Conservation (phyloP, 2,113 vertebrate species). For the Girardinichthys multiradiatus region DNA sequence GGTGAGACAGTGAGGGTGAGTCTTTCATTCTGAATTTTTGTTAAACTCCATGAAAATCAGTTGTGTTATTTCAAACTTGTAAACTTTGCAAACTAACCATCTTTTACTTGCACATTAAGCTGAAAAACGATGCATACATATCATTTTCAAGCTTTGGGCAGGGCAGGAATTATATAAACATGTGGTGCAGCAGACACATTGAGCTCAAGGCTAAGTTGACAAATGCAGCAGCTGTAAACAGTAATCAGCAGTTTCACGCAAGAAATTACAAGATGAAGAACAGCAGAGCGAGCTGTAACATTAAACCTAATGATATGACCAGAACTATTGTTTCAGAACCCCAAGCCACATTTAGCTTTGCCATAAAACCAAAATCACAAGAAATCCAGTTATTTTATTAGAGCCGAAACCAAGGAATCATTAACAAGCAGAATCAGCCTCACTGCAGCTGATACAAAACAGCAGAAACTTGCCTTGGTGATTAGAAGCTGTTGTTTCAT, state of each 20-base stretch:
- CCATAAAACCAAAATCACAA: neutral
- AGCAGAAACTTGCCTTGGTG: neutral
- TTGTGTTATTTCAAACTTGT: neutral
- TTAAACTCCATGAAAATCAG: neutral
- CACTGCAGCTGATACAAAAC: slow-evolving; percentile 2
- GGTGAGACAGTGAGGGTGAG: too few species aligned
- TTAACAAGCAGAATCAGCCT: neutral
- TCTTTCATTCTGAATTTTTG: too few species aligned
- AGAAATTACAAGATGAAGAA: slow-evolving; percentile 9
- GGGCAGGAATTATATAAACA: neutral
- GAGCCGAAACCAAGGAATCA: neutral
- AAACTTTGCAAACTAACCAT: too few species aligned
- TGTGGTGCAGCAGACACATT: slow-evolving; percentile 3
- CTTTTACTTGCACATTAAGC: neutral
- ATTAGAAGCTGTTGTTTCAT: neutral
- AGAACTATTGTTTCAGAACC: slow-evolving; percentile 2
- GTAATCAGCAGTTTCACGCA: slow-evolving; percentile 11
- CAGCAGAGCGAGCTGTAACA: slow-evolving; percentile 2
- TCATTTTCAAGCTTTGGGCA: neutral
- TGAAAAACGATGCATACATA: neutral
- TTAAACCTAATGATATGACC: slow-evolving; percentile 6
- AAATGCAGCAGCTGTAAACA: slow-evolving; percentile 15
- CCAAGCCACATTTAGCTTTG: neutral
- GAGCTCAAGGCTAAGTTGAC: neutral
- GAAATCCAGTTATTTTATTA: slow-evolving; percentile 3